Percentiles rank a stretch among this genome's conserved stretches.
phyloP scores from a whole-genome alignment of 2,888 invertebrate species.

The Dendrolimus pini region DNA sequence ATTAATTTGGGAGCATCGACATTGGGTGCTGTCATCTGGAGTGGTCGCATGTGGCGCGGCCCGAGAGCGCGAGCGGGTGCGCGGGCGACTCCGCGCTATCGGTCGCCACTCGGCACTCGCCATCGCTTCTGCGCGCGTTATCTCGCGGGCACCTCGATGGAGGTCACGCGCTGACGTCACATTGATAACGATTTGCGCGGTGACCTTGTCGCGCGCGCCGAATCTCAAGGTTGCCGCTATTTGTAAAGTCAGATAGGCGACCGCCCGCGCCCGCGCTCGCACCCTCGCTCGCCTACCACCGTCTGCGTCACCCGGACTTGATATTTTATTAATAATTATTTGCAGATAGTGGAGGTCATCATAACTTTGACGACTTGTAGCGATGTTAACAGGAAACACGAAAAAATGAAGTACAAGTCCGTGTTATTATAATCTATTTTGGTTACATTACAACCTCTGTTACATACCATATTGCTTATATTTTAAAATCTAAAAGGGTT shows the following conservation, averaged over 20 bases:
- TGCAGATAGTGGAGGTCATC: constrained; percentile 51
- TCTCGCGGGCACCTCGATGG: constrained; percentile 68
- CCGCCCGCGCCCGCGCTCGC: constrained; percentile 34
- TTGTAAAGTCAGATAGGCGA: constrained; percentile 67
- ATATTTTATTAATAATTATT: constrained; percentile 57
- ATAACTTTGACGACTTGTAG: no score
- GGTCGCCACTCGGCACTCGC: constrained; percentile 64
- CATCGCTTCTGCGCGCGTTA: constrained; percentile 55
- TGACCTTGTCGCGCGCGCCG: constrained; percentile 73
- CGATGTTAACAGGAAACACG: no score
- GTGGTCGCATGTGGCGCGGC: constrained; percentile 4
- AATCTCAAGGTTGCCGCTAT: constrained; percentile 73
- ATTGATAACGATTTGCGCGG: constrained; percentile 74
- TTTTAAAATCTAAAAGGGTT: no score
- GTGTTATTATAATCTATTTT: no score
- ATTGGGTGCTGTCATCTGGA: background rate
- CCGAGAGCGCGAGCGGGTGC: constrained; percentile 23
- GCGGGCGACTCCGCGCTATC: constrained; percentile 44
- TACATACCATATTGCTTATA: no score
- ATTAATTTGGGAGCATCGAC: background rate
- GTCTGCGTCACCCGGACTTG: constrained; percentile 56
- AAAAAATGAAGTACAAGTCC: no score
- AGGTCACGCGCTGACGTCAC: constrained; percentile 72
- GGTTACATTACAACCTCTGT: no score
- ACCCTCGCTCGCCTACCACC: constrained; percentile 28